phyloP scores from a whole-genome alignment of 2,888 invertebrate genomes.

The Mimumesa dahlbomi region DNA sequence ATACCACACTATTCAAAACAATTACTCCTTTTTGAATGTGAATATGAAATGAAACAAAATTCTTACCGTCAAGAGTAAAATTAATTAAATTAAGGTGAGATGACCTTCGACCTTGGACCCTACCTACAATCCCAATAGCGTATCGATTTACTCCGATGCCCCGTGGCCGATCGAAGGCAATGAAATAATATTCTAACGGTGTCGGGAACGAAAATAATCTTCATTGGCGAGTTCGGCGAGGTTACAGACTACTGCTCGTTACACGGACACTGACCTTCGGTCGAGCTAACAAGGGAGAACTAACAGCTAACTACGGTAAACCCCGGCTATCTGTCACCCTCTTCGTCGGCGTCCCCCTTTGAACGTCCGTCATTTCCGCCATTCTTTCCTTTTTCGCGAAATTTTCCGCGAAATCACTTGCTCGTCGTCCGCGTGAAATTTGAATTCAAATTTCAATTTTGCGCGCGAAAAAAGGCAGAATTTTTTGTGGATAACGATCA shows the following conservation, averaged over 20 bases:
- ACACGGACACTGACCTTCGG: constrained; percentile 54
- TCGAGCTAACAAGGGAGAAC: constrained; percentile 39
- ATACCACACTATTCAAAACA: too few relatives aligned
- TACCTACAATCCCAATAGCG: neutral
- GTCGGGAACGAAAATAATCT: constrained; percentile 39
- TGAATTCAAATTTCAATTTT: neutral
- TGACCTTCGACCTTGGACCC: too few relatives aligned
- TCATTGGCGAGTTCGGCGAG: constrained; percentile 46
- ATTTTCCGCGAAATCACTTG: too few relatives aligned
- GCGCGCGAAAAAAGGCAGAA: constrained; percentile 7
- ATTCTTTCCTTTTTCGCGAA: too few relatives aligned
- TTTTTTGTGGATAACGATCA: neutral
- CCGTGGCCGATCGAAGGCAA: constrained; percentile 10
- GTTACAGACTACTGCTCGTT: constrained; percentile 47
- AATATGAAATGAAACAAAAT: too few relatives aligned
- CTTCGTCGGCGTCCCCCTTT: neutral
- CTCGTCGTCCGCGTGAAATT: too few relatives aligned
- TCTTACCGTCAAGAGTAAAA: too few relatives aligned
- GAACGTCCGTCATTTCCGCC: neutral
- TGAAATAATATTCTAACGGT: constrained; percentile 45
- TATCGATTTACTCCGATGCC: constrained; percentile 17
- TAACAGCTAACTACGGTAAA: neutral
- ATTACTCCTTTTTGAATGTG: too few relatives aligned
- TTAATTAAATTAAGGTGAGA: too few relatives aligned
- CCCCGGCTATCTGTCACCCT: neutral